Base-by-base conservation (phyloP, 2,888 invertebrate species). In the Tanaodytes sp. region DNA sequence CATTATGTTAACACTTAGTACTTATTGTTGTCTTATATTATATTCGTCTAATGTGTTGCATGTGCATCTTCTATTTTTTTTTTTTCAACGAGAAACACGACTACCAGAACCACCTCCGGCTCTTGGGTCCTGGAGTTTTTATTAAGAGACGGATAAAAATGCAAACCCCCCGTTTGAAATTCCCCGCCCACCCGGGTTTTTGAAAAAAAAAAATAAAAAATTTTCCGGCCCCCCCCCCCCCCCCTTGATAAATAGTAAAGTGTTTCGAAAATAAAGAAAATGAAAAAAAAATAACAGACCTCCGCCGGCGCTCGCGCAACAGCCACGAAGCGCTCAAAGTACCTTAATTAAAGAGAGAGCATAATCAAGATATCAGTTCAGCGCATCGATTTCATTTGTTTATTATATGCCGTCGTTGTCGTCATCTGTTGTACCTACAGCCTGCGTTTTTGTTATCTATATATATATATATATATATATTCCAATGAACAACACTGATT, bases 381-480 rank as follows among this genome's bases (percentile, higher is more conserved):
- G 46, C 65, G 65, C 65, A 65, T 52, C 65, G 39, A 65, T 27
- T 48, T 55, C 42, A 43, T 49, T 54, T 57, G 49, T 64, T 57
- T 64, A 36, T 52, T 45, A 52, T 43, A 42, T 57, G 49, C 57
- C 48, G 63, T 63, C 57, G 64, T 64, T 64, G 64, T 63, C 63
- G 63, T 63, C 63, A 55, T 63, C 63, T 55, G 54, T 40, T 48
- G 48, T 48, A 48, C 33, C 40, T 42, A 39, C 43, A 12, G 33
- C 14, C 31, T 46, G 23, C 52, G 37, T 45, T 52, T 30, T 42
- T 12, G 20, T 62, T 46, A 37, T 43, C 40, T 37, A 23, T n/a
- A n/a, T n/a, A n/a, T n/a, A n/a, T n/a, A n/a, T n/a, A n/a, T n/a
- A n/a, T n/a, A n/a, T n/a, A n/a, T n/a, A n/a, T n/a, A n/a, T n/a